Base-by-base conservation (phyloP, 2,888 invertebrate species). In the Mythimna lalbum region DNA sequence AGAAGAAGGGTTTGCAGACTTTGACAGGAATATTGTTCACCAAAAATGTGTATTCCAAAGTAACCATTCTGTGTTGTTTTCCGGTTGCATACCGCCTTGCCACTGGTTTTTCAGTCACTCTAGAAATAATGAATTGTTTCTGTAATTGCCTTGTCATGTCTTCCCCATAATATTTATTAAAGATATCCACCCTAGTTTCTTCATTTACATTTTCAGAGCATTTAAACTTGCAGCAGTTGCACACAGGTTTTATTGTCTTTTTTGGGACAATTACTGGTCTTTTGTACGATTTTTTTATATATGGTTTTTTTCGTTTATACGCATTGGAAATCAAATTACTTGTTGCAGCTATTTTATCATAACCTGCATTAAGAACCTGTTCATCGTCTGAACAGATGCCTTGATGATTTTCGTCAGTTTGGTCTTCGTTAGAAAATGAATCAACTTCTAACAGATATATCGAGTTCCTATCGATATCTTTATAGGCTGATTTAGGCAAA, bases 1-100 rank as follows among this genome's bases (percentile, higher is more conserved):
- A 27, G 36, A 69, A 69, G 23, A 72, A 71, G 23, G 17, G 19
- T 60, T 39, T 49, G n/a, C 60, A 69, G n/a, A 71, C 72, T 33
- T 17, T 39, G 14, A 71, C 19, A 5, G 60, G 31, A 39, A 43
- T n/a, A 17, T 21, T n/a, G 4, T 69, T 60, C 0, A 69, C 60
- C 39, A 69, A 50, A 60, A 69, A 71, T n/a, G 39, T 71, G n/a
- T 69, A 69, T 36, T 1, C 19, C 17, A 71, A 31, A 23, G 69
- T 71, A 17, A 69, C 14, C 21, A 1, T 27, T 50, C 71, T 71
- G 3, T n/a, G 47, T 59, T 12, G 39, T 57, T 71, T 39, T 21
- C 27, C 19, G 53, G 47, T 23, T 55, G 57, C 1, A 33, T 27
- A 10, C 21, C 47, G 39, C 72, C 70, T 17, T 36, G 36, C 39